Percentiles rank a stretch among this genome's conserved stretches.
These are phyloP conservation scores for Donacobius atricapilla DNA, from an alignment of 2,113 vertebrate species.

Conservation along the genomic window DNA sequence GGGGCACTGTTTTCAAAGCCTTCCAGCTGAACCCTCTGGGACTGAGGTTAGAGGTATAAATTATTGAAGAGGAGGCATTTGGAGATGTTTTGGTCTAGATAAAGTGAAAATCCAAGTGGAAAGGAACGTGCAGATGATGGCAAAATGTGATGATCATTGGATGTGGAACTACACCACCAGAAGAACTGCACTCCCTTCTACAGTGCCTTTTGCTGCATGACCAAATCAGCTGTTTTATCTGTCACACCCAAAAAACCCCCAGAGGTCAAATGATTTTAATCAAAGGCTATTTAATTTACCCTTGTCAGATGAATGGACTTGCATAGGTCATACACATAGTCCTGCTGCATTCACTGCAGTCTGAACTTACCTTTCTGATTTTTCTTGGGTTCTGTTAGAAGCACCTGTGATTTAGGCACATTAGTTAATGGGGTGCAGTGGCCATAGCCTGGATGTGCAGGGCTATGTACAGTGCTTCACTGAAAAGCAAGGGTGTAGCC, in stretches of 20 bases:
- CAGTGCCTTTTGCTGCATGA: not conserved
- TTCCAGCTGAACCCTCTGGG: not conserved
- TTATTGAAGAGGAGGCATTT: not conserved
- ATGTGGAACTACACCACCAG: not conserved
- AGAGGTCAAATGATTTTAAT: not conserved
- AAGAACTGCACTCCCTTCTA: not conserved
- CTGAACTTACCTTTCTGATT: not conserved
- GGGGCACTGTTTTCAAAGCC: not conserved
- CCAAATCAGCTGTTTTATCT: not conserved
- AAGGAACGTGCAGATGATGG: not conserved
- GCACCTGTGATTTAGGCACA: not conserved
- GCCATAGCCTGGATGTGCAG: accelerated
- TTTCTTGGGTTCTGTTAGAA: not conserved
- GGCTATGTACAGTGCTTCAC: not conserved
- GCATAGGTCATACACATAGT: not conserved
- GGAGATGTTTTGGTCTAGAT: not conserved
- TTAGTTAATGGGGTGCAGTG: not conserved
- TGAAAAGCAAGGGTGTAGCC: not conserved
- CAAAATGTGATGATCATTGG: not conserved
- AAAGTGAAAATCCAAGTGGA: not conserved
- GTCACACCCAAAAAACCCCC: not conserved
- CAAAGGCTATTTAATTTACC: not conserved
- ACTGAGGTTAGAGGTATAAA: not conserved
- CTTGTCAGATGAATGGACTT: not conserved
- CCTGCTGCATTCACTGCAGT: not conserved